phyloP scores from a whole-genome alignment of 2,797 vertebrate species.

The Coregonus suidteri region DNA sequence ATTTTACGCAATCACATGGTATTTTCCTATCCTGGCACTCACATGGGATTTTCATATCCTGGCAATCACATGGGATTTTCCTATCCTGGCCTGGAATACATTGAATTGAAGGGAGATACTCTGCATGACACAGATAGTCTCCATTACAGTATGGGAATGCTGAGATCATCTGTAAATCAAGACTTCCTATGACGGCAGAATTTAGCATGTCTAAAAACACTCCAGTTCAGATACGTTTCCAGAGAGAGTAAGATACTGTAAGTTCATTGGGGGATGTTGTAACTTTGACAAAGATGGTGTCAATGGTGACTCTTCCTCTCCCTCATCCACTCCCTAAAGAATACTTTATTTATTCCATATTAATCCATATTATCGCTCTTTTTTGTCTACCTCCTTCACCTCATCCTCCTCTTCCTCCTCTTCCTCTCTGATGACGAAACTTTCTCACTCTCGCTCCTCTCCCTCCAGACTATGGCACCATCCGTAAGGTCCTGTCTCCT shows the following conservation, averaged over 20 bases:
- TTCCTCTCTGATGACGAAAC: slow-evolving; percentile 17
- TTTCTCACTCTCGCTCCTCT: neutral
- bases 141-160: slow-evolving; percentile 22
- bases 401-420: neutral
- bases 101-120: slow-evolving; percentile 26
- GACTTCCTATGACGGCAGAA: neutral
- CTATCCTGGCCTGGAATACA: slow-evolving; percentile 50
- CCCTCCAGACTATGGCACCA: slow-evolving; percentile 89
- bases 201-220: neutral
- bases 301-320: neutral
- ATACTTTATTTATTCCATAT: no score
- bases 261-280: neutral
- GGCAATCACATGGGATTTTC: slow-evolving; percentile 10
- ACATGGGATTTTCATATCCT: slow-evolving; percentile 20
- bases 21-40: slow-evolving; percentile 20
- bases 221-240: neutral
- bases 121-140: slow-evolving; percentile 27
- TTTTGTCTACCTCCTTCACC: slow-evolving; percentile 1
- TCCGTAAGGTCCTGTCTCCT: slow-evolving; percentile 94
- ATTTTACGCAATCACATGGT: slow-evolving; percentile 41
- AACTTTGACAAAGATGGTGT: neutral
- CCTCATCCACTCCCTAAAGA: no score
- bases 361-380: neutral
- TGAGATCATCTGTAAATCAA: neutral
- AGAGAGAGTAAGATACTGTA: neutral